Base-by-base conservation (phyloP, 2,888 invertebrate species). In the Ectemnius cavifrons region DNA sequence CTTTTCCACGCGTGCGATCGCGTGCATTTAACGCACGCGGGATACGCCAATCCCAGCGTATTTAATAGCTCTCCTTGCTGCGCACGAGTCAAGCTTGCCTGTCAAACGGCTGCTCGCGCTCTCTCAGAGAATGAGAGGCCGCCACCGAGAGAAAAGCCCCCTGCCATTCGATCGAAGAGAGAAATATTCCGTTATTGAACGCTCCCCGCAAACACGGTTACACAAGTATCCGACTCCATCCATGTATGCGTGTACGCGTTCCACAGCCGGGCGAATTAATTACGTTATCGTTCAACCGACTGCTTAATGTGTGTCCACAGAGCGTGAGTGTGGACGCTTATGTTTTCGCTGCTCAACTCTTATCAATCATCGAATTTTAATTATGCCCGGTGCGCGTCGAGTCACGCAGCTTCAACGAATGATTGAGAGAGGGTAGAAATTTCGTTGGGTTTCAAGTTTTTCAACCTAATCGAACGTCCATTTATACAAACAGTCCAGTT, bases 301-400 rank as follows among this genome's bases (percentile, higher is more conserved):
- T 49, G 37, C 61, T 61, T 61, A 62, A 66, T 62, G 65, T 61
- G 18, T 37, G 5, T 56, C 37, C 37, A 37, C 37, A 37, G 37
- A 37, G 37, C 37, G 37, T 37, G 37, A 6, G 37, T 61, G 52
- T 45, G 37, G 58, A 37, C 37, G 27, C 59, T 49, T 23, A 63
- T 70, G 71, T 75, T 71, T 75, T 71, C 63, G 65, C 20, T 46
- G 52, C 52, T 61, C 62, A 47, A 46, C 67, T 71, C 67, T 76
- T 68, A 71, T 74, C 70, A 62, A 78, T 67, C 77, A 67, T 65
- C 67, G 70, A 70, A 65, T 69, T 73, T 68, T 71, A 76, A 77
- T 49, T 64, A 64, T 16, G 13, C 47, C 18, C 63, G 20, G 14
- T 20, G 57, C 28, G 28, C 37, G 1, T 49, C 52, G 58, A 58